These are phyloP conservation scores for Thunnus maccoyii DNA, from an alignment of 2,113 vertebrate species.

Conservation along the genomic window DNA sequence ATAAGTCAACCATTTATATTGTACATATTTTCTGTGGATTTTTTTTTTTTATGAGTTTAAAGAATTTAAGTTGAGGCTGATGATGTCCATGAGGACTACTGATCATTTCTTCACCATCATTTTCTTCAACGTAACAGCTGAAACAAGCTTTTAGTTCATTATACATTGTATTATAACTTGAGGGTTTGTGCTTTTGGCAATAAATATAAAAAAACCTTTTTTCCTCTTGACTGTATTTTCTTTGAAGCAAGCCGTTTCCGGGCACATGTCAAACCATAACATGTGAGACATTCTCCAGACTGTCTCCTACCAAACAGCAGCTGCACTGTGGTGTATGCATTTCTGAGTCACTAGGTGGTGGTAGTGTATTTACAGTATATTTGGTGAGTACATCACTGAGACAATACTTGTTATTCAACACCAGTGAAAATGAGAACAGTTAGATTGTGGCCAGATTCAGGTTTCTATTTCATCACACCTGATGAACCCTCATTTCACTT, in stretches of 20 bases:
- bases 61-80: background rate
- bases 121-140: background rate
- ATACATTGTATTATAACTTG: background rate
- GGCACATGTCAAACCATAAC: background rate
- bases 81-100: background rate
- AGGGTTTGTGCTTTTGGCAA: constrained; percentile 1
- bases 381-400: background rate
- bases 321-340: background rate
- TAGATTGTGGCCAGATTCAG: background rate
- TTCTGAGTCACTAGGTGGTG: constrained; percentile 16
- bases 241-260: background rate
- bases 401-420: background rate
- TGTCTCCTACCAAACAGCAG: too few relatives aligned
- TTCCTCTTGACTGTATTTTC: background rate
- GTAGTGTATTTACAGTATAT: background rate
- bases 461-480: background rate
- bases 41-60: background rate
- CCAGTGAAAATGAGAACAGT: background rate
- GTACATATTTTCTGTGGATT: background rate
- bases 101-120: background rate
- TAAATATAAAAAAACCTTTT: constrained; percentile 6
- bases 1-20: too few relatives aligned
- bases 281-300: too few relatives aligned
- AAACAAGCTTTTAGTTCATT: background rate
- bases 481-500: background rate